Conservation (phyloP, 2,797 vertebrate genomes). For the Pseudomugil gertrudae region DNA sequence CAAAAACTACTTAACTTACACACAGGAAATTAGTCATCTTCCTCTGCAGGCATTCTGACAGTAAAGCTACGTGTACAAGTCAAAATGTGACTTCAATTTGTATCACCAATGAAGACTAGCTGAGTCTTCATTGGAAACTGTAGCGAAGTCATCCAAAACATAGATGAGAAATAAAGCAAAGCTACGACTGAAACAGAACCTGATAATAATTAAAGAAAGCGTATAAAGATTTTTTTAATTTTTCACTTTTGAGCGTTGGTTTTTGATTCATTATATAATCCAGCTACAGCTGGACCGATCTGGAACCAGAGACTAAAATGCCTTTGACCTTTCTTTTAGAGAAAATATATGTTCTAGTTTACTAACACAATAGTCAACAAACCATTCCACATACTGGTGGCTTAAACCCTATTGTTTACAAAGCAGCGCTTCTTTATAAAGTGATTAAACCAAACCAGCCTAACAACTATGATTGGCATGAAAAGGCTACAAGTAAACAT, state of each 20-base stretch:
- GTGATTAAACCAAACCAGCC: neutral
- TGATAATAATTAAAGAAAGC: neutral
- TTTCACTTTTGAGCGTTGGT: neutral
- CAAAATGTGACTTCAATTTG: neutral
- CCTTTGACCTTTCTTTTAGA: neutral
- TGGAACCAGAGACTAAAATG: neutral
- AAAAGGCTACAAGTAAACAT: constrained; percentile 2
- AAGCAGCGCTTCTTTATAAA: neutral
- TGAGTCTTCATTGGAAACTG: too few relatives aligned
- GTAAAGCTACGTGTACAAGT: neutral
- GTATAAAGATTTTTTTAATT: neutral
- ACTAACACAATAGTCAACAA: neutral
- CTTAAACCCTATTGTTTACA: neutral
- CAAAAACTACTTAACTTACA: constrained; percentile 1
- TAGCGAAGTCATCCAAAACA: neutral
- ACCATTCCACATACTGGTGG: neutral
- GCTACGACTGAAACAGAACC: neutral
- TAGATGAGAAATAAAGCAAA: neutral
- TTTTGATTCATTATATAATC: neutral
- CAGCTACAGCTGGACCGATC: neutral
- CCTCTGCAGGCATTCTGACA: neutral
- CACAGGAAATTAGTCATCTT: neutral
- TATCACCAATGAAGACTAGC: neutral
- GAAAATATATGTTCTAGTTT: neutral
- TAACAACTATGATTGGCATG: neutral